Conservation (phyloP, 1,140 invertebrate genomes). For the Nixonia krombeini region DNA sequence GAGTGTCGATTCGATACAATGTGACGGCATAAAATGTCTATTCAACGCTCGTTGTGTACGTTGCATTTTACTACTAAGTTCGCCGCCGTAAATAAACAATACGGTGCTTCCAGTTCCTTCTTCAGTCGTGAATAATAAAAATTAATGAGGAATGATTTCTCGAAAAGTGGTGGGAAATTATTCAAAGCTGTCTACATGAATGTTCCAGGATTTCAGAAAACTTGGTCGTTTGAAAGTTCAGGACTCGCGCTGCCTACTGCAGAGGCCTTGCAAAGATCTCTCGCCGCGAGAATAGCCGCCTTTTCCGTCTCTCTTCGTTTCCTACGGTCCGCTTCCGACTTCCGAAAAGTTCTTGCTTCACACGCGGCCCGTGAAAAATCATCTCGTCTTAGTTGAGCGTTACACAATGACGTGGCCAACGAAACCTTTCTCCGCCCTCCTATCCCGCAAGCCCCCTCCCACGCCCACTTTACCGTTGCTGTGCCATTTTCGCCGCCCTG, state of each 20-base stretch:
- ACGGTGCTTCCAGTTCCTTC: not conserved
- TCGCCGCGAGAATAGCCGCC: slow-evolving; percentile 21
- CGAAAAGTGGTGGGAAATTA: not conserved
- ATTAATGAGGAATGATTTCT: not conserved
- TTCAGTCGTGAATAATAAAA: not conserved
- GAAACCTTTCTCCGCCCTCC: not conserved
- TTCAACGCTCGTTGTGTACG: no score
- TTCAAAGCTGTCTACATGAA: not conserved
- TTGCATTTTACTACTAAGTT: no score
- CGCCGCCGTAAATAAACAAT: no score
- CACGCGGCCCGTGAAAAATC: slow-evolving; percentile 56
- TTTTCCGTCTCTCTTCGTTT: slow-evolving; percentile 33
- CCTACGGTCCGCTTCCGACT: slow-evolving; percentile 47
- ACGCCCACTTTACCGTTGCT: no score
- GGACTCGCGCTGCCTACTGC: not conserved
- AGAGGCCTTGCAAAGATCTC: not conserved
- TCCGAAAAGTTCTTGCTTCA: slow-evolving; percentile 42
- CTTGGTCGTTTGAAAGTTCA: not conserved
- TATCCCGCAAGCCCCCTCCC: not conserved
- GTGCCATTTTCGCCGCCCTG: slow-evolving; percentile 31
- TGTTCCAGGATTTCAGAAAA: slow-evolving; percentile 6
- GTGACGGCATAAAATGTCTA: no score
- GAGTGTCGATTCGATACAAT: no score
- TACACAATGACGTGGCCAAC: slow-evolving; percentile 24
- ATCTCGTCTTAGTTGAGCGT: slow-evolving; percentile 29